phyloP scores from a whole-genome alignment of 2,797 vertebrate genomes.

The Adrianichthys oophorus region DNA sequence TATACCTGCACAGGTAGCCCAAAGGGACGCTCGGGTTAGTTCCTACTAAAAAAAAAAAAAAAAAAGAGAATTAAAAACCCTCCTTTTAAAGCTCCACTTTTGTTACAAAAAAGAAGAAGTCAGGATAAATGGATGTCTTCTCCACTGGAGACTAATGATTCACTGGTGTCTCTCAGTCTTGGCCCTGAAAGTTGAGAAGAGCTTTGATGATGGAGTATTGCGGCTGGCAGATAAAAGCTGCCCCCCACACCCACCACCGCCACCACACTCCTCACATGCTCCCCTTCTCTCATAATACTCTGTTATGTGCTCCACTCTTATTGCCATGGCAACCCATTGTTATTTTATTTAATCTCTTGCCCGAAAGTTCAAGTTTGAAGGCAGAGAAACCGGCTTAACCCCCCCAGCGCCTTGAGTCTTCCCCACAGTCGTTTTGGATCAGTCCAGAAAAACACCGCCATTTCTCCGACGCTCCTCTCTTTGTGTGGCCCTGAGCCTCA shows the following conservation, averaged over 20 bases:
- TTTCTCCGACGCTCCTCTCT: too few species aligned
- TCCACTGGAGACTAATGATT: slow-evolving; percentile 70
- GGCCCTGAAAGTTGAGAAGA: slow-evolving; percentile 60
- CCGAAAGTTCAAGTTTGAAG: slow-evolving; percentile 53
- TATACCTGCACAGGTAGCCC: slow-evolving; percentile 68
- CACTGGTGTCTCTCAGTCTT: slow-evolving; percentile 60
- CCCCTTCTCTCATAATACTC: slow-evolving; percentile 60
- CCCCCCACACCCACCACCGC: slow-evolving; percentile 1
- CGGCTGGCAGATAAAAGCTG: slow-evolving; percentile 66
- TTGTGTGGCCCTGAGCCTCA: too few species aligned
- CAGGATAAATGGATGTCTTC: slow-evolving; percentile 60
- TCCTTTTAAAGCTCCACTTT: slow-evolving; percentile 40
- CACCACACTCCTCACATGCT: slow-evolving; percentile 28
- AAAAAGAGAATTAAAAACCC: slow-evolving; percentile 30
- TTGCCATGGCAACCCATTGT: slow-evolving; percentile 74
- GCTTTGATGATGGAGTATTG: slow-evolving; percentile 74
- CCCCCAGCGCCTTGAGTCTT: slow-evolving; percentile 1
- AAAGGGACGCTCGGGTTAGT: slow-evolving; percentile 50
- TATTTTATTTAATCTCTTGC: slow-evolving; percentile 66
- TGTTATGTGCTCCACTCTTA: slow-evolving; percentile 54
- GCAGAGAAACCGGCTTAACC: slow-evolving; percentile 19
- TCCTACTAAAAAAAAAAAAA: slow-evolving; percentile 45
- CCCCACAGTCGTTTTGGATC: slow-evolving; percentile 9
- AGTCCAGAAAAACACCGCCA: neutral
- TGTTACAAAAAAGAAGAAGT: slow-evolving; percentile 23